Evolutionary conservation across 2,888 invertebrate genomes (phyloP).

Genomic region (Julus scandinavius): DNA sequence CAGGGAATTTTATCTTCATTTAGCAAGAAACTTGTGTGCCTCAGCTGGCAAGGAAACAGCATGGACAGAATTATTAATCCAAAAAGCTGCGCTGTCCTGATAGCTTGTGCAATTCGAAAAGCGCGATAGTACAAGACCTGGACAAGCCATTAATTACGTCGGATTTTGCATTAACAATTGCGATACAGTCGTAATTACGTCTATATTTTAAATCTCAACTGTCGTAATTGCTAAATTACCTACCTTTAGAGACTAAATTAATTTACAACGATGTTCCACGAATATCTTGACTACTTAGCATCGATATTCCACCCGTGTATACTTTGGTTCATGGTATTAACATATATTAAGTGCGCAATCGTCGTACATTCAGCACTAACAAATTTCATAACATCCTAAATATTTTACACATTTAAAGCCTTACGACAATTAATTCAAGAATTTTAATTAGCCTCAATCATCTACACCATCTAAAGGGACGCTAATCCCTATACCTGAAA

Average conservation of each 20-base stretch:
- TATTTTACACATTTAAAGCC: background rate
- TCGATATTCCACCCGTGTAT: background rate
- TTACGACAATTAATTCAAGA: too few relatives aligned
- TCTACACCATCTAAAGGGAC: too few relatives aligned
- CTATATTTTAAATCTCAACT: background rate
- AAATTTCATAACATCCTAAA: background rate
- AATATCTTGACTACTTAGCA: background rate
- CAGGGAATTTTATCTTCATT: conserved; percentile 29
- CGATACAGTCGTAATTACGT: background rate
- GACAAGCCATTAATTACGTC: background rate
- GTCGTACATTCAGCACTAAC: too few relatives aligned
- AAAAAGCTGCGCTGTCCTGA: background rate
- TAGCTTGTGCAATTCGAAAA: background rate
- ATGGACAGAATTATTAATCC: background rate
- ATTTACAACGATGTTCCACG: background rate
- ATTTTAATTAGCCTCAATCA: too few relatives aligned
- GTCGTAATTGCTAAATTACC: background rate
- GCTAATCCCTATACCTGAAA: too few relatives aligned
- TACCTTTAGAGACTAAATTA: background rate
- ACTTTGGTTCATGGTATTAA: background rate
- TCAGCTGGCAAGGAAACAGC: background rate
- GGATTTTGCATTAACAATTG: background rate
- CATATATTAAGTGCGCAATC: too few relatives aligned
- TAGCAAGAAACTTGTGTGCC: background rate
- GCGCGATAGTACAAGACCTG: background rate